A percentile compares a stretch with the other conserved stretches of the same genome.
Conservation (phyloP, 2,113 vertebrate species). For the Podilymbus podiceps region DNA sequence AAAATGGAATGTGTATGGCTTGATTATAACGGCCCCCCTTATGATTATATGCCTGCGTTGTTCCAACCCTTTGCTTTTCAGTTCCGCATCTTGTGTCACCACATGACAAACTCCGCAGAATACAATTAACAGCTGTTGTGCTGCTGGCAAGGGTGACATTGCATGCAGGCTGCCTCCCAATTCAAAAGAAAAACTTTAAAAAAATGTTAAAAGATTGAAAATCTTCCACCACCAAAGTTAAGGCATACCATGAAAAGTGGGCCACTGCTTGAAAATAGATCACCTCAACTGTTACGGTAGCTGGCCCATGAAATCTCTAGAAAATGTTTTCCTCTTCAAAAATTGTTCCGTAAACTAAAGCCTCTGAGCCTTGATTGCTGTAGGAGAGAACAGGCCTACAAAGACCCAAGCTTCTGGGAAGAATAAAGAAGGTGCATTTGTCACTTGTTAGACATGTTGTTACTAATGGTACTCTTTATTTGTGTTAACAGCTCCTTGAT, state of each 20-base stretch:
- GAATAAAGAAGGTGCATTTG: neutral
- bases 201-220: neutral
- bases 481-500: neutral
- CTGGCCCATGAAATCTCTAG: neutral
- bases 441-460: neutral
- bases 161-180: neutral
- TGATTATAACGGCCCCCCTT: neutral
- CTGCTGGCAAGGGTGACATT: neutral
- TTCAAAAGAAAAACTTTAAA: neutral
- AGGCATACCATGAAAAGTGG: neutral
- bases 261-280: neutral
- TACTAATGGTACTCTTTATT: neutral
- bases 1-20: neutral
- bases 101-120: neutral
- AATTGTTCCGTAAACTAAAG: neutral
- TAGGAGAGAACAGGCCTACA: neutral
- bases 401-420: neutral
- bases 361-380: neutral
- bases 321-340: neutral
- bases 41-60: neutral
- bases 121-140: slow-evolving; percentile 20
- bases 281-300: neutral
- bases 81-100: neutral
- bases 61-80: slow-evolving; percentile 27
- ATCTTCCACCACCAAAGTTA: neutral